phyloP scores from a whole-genome alignment of 2,113 vertebrate genomes.

The Thryonomys swinderianus region DNA sequence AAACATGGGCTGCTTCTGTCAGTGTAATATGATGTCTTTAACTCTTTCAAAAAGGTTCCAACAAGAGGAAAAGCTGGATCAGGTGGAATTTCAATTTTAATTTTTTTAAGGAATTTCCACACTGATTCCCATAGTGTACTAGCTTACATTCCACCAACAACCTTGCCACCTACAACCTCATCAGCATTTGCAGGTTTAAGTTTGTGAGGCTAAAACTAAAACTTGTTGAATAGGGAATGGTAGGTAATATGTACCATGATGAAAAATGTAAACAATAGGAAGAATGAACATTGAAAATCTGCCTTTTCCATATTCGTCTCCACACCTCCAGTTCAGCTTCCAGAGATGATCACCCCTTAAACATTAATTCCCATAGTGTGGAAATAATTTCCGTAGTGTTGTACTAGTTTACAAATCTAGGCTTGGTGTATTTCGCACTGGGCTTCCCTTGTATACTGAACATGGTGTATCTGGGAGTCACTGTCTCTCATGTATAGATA shows the following conservation, averaged over 20 bases:
- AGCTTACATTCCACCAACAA: not conserved
- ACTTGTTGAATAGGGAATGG: not conserved
- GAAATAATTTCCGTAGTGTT: too few relatives aligned
- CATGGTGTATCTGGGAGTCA: not conserved
- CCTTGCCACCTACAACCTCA: not conserved
- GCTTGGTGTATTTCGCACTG: not conserved
- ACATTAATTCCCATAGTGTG: too few relatives aligned
- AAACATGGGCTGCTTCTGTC: not conserved
- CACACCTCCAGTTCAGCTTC: not conserved
- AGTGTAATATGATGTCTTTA: not conserved
- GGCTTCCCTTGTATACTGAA: not conserved
- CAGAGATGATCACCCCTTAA: not conserved
- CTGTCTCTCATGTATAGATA: not conserved
- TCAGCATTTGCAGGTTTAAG: not conserved
- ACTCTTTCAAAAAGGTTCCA: not conserved
- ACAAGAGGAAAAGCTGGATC: not conserved
- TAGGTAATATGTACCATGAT: not conserved
- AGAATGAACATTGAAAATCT: not conserved
- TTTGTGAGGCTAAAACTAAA: not conserved
- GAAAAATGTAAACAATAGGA: not conserved
- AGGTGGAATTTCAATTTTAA: not conserved
- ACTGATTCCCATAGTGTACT: not conserved
- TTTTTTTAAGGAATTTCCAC: not conserved
- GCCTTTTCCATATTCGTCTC: rapidly evolving
- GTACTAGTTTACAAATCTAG: not conserved